phyloP scores from a whole-genome alignment of 2,797 vertebrate species.

The Micromesistius poutassou region DNA sequence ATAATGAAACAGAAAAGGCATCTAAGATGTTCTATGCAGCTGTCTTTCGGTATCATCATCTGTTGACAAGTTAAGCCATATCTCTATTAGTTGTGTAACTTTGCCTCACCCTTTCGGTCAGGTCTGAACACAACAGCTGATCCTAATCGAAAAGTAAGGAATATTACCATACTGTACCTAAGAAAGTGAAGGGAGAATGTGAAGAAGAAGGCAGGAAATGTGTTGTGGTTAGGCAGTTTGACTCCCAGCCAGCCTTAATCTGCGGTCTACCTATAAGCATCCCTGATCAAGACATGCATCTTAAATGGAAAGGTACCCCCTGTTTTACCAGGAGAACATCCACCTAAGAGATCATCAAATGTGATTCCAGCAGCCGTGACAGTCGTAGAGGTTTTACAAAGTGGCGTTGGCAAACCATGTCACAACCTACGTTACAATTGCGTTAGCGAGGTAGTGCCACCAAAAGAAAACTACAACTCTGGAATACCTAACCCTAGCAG shows the following conservation, averaged over 20 bases:
- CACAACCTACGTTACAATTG: too few relatives aligned
- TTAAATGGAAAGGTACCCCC: too few relatives aligned
- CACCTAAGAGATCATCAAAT: too few relatives aligned
- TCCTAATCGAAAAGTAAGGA: not conserved
- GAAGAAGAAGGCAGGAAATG: not conserved
- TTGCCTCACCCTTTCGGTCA: not conserved
- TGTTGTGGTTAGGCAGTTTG: not conserved
- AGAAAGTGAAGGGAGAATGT: not conserved
- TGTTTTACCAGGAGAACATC: too few relatives aligned
- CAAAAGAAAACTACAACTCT: too few relatives aligned
- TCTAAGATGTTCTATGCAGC: not conserved
- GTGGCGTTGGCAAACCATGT: too few relatives aligned
- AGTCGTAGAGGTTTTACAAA: too few relatives aligned
- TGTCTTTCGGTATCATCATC: not conserved
- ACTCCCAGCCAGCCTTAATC: too few relatives aligned
- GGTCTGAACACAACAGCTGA: not conserved
- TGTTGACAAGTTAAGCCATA: not conserved
- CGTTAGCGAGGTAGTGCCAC: too few relatives aligned
- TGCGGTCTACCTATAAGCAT: not conserved
- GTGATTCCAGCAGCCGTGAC: too few relatives aligned
- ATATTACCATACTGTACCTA: not conserved
- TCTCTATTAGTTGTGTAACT: not conserved
- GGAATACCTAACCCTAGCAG: too few relatives aligned
- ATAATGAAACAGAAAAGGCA: not conserved
- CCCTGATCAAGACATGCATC: not conserved